Percentiles rank a stretch among this genome's conserved stretches.
Evolutionary conservation across 2,888 invertebrate genomes (phyloP).

Genomic region (Prenolepis imparis): DNA sequence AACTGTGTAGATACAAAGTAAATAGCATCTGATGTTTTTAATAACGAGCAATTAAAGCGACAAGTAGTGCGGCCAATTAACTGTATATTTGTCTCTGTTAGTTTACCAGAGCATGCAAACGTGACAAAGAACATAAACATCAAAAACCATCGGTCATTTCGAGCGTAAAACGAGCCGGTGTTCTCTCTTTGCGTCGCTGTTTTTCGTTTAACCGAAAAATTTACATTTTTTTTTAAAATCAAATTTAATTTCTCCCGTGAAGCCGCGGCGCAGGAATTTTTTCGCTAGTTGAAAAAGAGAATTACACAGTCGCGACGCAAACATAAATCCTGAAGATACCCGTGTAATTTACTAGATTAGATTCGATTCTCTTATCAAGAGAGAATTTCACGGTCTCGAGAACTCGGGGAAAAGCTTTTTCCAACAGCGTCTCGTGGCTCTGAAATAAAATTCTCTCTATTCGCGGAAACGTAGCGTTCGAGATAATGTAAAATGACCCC

Average conservation of each 20-base stretch:
- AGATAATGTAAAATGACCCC: not conserved
- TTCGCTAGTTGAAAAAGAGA: conserved; percentile 5
- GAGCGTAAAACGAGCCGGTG: not conserved
- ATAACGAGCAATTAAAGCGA: conserved; percentile 5
- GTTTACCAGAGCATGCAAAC: not conserved
- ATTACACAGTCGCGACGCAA: conserved; percentile 6
- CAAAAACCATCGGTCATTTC: not conserved
- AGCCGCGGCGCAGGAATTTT: not conserved
- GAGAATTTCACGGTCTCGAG: not conserved
- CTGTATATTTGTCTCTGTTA: not conserved
- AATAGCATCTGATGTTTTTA: not conserved
- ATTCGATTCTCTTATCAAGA: conserved; percentile 20
- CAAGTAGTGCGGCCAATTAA: not conserved
- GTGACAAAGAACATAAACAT: not conserved
- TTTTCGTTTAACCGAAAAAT: not conserved
- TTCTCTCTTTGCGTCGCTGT: not conserved
- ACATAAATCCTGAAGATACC: conserved; percentile 21
- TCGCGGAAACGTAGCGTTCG: not conserved
- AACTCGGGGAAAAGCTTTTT: not conserved
- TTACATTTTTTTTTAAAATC: not conserved
- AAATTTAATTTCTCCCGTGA: not conserved
- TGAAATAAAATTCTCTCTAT: conserved; percentile 1
- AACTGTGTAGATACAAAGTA: not conserved
- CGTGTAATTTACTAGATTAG: conserved; percentile 24
- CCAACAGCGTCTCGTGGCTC: not conserved